These are phyloP conservation scores for Chloropsis hardwickii DNA, from an alignment of 2,113 vertebrate species.

Conservation along the genomic window DNA sequence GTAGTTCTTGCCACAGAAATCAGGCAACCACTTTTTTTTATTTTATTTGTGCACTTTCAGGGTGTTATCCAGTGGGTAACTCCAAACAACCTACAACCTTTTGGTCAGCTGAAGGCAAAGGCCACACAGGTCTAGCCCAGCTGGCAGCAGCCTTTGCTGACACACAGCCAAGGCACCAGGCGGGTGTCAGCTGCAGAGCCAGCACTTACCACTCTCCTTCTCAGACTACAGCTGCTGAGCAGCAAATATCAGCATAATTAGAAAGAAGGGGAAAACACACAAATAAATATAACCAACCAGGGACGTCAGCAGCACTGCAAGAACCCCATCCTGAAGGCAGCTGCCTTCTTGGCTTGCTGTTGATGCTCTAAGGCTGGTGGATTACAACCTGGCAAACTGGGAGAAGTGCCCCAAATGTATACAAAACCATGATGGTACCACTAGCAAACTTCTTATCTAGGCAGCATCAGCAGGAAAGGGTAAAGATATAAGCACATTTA, in stretches of 20 bases:
- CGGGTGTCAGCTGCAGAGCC: neutral
- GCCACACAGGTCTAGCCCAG: neutral
- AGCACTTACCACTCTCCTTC: neutral
- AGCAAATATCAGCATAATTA: conserved; percentile 27
- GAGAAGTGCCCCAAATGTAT: fast-evolving
- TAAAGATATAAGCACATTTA: neutral
- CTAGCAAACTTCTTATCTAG: neutral
- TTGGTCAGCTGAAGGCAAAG: neutral
- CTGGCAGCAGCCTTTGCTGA: neutral
- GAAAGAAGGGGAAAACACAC: conserved; percentile 5
- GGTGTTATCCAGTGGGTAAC: neutral
- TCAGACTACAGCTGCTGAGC: conserved; percentile 35
- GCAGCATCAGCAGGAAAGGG: neutral
- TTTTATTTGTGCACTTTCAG: neutral
- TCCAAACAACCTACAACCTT: neutral
- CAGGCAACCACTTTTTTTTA: neutral
- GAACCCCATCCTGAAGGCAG: neutral
- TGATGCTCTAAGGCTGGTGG: neutral
- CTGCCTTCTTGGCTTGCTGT: neutral
- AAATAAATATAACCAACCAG: neutral
- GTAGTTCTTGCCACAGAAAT: neutral
- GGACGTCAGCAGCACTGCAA: neutral
- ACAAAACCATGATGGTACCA: neutral
- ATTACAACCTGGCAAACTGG: neutral
- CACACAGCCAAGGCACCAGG: conserved; percentile 5